Percentiles rank a stretch among this genome's conserved stretches.
These are phyloP conservation scores for Cnemophilus loriae DNA, from an alignment of 2,113 vertebrate genomes.

Conservation along the genomic window DNA sequence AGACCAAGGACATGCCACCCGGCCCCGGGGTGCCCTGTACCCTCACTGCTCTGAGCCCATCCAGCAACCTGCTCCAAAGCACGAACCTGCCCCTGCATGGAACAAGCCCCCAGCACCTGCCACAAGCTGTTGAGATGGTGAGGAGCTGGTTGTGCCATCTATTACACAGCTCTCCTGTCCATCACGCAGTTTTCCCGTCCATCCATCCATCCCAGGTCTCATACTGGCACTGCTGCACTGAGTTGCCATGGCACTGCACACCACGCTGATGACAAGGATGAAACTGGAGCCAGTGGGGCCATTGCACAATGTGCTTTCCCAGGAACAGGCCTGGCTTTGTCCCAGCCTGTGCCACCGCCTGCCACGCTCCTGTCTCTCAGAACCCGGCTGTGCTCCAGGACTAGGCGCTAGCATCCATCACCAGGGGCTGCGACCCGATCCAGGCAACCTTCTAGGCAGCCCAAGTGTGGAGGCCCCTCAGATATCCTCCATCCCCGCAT, in stretches of 20 bases:
- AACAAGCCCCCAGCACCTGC: background rate
- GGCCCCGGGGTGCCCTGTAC: background rate
- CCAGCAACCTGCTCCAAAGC: background rate
- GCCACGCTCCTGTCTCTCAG: background rate
- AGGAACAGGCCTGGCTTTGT: background rate
- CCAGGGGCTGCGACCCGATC: rapidly evolving
- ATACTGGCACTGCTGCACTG: background rate
- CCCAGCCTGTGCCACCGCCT: background rate
- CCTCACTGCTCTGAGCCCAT: background rate
- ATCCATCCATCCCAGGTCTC: background rate
- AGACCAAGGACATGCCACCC: background rate
- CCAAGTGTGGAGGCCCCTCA: rapidly evolving
- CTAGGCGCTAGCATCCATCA: rapidly evolving
- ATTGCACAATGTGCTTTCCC: background rate
- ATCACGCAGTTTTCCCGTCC: background rate
- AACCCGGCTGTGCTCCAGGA: background rate
- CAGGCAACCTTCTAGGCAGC: background rate
- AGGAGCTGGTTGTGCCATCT: background rate
- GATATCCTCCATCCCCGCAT: background rate
- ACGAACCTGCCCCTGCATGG: rapidly evolving
- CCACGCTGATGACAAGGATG: background rate
- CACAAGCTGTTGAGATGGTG: background rate
- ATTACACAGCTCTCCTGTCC: background rate
- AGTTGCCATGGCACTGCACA: background rate
- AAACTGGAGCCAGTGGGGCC: slow-evolving; percentile 11